phyloP scores from a whole-genome alignment of 64 coral and sea anemone species.

The Platygyra sinensis region DNA sequence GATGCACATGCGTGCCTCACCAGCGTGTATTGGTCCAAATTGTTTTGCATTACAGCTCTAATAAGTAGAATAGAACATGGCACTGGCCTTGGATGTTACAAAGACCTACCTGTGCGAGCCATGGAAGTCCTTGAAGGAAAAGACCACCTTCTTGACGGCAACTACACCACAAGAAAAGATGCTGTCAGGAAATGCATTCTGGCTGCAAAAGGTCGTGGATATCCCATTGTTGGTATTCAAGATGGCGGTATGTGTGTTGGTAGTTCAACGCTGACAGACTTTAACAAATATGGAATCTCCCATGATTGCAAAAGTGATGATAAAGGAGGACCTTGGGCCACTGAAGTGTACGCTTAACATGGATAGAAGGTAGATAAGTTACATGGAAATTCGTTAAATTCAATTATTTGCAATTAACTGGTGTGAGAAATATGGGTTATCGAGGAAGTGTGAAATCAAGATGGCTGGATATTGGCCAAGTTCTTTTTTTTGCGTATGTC shows the following conservation, averaged over 20 bases:
- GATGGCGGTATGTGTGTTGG: neutral
- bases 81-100: neutral
- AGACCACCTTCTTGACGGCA: neutral
- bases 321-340: neutral
- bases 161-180: neutral
- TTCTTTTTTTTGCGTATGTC: too few species aligned
- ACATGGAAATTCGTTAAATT: too few species aligned
- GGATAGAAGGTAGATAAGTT: too few species aligned
- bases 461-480: too few species aligned
- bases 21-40: too few species aligned
- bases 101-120: neutral
- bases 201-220: neutral
- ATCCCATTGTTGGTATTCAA: neutral
- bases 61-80: too few species aligned
- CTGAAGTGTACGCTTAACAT: neutral
- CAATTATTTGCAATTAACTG: too few species aligned
- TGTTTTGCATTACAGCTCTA: neutral
- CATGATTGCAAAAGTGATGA: neutral
- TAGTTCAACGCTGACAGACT: neutral
- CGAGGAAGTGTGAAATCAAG: too few species aligned
- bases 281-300: neutral
- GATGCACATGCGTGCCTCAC: too few species aligned
- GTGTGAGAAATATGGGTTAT: too few species aligned
- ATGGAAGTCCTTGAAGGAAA: neutral
- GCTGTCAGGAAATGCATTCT: neutral